These are phyloP conservation scores for Pedionomus torquatus DNA, from an alignment of 2,113 vertebrate species.

Conservation along the genomic window DNA sequence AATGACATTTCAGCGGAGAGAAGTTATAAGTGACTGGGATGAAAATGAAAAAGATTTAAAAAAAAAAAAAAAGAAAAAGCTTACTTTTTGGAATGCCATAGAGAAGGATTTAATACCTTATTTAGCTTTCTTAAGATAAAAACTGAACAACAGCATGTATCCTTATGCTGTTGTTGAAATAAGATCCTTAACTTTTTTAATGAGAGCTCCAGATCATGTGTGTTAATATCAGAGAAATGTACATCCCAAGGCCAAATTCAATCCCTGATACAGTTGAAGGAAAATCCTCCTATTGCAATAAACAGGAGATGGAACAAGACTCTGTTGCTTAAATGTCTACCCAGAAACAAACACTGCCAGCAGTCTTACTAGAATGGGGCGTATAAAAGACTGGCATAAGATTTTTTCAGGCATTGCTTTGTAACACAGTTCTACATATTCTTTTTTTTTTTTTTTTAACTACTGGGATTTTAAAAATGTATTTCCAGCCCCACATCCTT, in stretches of 20 bases:
- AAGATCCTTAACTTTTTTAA: neutral
- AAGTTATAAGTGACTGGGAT: neutral
- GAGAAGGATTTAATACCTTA: neutral
- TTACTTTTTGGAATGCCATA: neutral
- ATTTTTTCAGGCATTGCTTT: neutral
- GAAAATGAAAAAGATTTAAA: slow-evolving; percentile 1
- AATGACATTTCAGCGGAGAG: slow-evolving; percentile 10
- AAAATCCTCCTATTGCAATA: neutral
- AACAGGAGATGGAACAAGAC: neutral
- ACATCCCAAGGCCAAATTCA: neutral
- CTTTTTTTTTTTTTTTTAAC: neutral
- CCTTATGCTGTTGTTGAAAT: neutral
- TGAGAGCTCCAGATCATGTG: neutral
- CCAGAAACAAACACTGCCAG: neutral
- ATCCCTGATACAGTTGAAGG: neutral
- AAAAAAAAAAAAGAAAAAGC: neutral
- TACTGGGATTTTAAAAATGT: slow-evolving; percentile 2
- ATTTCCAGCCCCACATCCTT: neutral
- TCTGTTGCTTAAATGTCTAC: neutral
- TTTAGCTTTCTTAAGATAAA: neutral
- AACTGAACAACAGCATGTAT: neutral
- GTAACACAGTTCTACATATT: neutral
- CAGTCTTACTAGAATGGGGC: neutral
- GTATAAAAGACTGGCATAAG: neutral
- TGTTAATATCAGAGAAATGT: neutral